These are phyloP conservation scores for Oryzias celebensis DNA, from an alignment of 2,113 vertebrate species.

Conservation along the genomic window DNA sequence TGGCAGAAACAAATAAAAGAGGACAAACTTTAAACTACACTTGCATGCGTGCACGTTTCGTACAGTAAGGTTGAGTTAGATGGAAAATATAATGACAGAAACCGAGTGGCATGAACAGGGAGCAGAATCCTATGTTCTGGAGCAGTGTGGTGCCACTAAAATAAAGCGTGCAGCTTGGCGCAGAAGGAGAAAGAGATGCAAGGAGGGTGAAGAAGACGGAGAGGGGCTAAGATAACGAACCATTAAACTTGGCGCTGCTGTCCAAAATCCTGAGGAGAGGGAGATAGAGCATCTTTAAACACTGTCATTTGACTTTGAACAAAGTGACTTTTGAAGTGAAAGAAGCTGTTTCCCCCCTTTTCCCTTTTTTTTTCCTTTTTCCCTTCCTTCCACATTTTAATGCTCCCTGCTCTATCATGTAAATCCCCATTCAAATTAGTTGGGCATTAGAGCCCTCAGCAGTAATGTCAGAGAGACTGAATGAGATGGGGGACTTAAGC, in stretches of 20 bases:
- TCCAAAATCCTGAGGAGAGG: constrained; percentile 74
- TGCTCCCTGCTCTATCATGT: constrained; percentile 99
- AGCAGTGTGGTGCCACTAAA: constrained; percentile 64
- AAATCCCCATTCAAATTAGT: constrained; percentile 99
- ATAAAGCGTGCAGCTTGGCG: constrained; percentile 55
- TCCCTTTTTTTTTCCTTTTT: constrained; percentile 77
- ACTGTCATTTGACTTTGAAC: constrained; percentile 99
- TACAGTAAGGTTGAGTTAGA: not conserved
- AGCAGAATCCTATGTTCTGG: constrained; percentile 49
- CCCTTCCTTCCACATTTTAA: constrained; percentile 96
- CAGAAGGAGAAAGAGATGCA: constrained; percentile 35
- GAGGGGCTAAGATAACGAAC: constrained; percentile 73
- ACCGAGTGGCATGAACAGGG: constrained; percentile 30
- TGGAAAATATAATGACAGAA: constrained; percentile 39
- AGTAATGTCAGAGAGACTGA: constrained; percentile 99
- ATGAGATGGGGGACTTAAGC: constrained; percentile 99
- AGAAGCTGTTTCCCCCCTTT: constrained; percentile 81
- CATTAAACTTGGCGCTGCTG: constrained; percentile 69
- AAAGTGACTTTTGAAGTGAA: constrained; percentile 99
- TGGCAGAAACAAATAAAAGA: constrained; percentile 31
- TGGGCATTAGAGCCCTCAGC: constrained; percentile 99
- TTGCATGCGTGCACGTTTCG: constrained; percentile 12
- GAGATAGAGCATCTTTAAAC: constrained; percentile 82
- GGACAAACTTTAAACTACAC: constrained; percentile 11
- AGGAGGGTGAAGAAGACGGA: constrained; percentile 45